phyloP scores from a whole-genome alignment of 92 coral and sea anemone species.

The Actinernus sp. region DNA sequence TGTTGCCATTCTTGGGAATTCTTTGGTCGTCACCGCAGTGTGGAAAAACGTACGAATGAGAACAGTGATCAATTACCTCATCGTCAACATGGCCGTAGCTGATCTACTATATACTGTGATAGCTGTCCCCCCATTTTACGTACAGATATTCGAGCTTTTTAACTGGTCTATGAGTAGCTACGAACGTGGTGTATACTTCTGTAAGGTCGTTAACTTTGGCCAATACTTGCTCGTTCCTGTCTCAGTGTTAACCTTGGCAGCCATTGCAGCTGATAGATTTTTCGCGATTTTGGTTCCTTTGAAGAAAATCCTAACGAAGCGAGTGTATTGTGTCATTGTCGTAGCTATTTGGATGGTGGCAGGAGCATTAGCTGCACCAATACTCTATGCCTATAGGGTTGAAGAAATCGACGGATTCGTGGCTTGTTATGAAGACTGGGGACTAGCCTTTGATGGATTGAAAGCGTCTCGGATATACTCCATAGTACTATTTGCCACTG shows the following conservation, averaged over 20 bases:
- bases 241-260: constrained; percentile 86
- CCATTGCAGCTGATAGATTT: constrained; percentile 89
- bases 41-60: constrained; percentile 56
- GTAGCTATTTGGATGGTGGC: constrained; percentile 73
- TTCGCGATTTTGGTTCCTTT: constrained; percentile 88
- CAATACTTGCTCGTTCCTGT: constrained; percentile 76
- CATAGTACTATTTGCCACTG: constrained; percentile 68
- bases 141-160: constrained; percentile 42
- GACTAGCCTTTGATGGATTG: constrained; percentile 54
- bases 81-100: constrained; percentile 80
- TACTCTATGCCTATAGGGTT: constrained; percentile 65
- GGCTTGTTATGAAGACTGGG: constrained; percentile 80
- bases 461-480: constrained; percentile 61
- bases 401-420: constrained; percentile 2
- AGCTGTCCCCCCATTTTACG: constrained; percentile 61
- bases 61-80: constrained; percentile 78
- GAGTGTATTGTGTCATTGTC: constrained; percentile 59
- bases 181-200: constrained; percentile 58
- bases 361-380: constrained; percentile 73
- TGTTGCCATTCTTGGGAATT: constrained; percentile 70
- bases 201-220: constrained; percentile 76
- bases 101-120: constrained; percentile 73
- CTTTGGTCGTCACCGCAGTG: constrained; percentile 70
- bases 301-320: constrained; percentile 69
- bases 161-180: constrained; percentile 59